Evolutionary conservation across 2,888 invertebrate genomes (phyloP).

Genomic region (Heteropelma amictum): DNA sequence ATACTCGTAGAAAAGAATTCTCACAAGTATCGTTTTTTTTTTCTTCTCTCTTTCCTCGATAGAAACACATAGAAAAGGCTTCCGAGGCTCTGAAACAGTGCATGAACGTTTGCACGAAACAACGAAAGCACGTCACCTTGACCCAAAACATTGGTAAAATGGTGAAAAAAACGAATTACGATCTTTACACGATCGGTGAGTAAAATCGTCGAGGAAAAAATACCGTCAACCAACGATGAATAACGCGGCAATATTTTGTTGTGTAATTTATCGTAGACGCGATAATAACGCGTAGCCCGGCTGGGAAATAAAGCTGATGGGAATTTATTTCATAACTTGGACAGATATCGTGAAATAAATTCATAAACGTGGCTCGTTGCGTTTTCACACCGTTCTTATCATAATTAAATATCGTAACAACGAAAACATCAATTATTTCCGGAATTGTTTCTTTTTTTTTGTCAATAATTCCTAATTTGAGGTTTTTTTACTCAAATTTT

Average conservation of each 20-base stretch:
- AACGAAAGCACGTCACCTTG: slow-evolving; percentile 84
- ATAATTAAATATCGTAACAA: too few relatives aligned
- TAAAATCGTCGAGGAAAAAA: slow-evolving; percentile 6
- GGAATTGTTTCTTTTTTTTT: too few relatives aligned
- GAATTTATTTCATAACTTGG: too few relatives aligned
- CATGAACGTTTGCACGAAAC: slow-evolving; percentile 87
- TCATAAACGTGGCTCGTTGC: too few relatives aligned
- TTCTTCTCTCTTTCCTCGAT: slow-evolving; percentile 32
- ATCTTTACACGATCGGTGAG: slow-evolving; percentile 84
- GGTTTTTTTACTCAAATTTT: too few relatives aligned
- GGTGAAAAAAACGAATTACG: slow-evolving; percentile 87
- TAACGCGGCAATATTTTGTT: background rate
- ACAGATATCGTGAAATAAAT: too few relatives aligned
- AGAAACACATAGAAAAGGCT: slow-evolving; percentile 85
- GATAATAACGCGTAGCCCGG: background rate
- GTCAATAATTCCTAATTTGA: too few relatives aligned
- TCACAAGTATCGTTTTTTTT: background rate
- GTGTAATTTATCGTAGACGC: background rate
- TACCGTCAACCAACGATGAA: background rate
- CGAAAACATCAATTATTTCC: too few relatives aligned
- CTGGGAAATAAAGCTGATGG: background rate
- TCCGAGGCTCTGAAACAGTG: slow-evolving; percentile 87
- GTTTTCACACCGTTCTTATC: too few relatives aligned
- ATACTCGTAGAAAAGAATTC: background rate
- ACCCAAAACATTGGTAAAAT: slow-evolving; percentile 91